Evolutionary conservation across 2,888 invertebrate genomes (phyloP).

Genomic region (Lycophotia porphyrea): DNA sequence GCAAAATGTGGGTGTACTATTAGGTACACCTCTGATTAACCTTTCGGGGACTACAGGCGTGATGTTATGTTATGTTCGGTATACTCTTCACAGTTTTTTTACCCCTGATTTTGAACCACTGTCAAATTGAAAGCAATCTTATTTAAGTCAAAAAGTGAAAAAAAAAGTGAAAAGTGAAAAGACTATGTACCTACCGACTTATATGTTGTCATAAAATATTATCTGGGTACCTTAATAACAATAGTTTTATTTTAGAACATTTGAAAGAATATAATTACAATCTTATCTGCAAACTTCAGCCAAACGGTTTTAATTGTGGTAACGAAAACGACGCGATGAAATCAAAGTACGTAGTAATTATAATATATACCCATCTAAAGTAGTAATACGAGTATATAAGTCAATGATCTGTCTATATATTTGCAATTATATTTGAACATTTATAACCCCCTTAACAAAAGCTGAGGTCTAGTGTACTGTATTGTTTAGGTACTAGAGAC

Average conservation of each 20-base stretch:
- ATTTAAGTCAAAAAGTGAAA: no score
- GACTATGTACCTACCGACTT: background rate
- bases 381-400: no score
- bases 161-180: no score
- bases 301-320: constrained; percentile 72
- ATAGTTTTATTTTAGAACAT: constrained; percentile 31
- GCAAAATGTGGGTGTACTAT: no score
- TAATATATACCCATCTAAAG: background rate
- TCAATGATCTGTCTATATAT: no score
- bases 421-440: background rate
- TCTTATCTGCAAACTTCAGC: constrained; percentile 77
- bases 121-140: no score
- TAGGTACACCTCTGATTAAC: no score
- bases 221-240: background rate
- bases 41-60: no score
- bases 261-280: constrained; percentile 39
- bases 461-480: background rate
- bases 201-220: background rate
- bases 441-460: background rate
- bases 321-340: background rate
- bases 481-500: background rate
- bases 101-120: no score
- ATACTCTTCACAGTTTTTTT: no score
- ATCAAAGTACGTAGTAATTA: background rate
- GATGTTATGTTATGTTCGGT: no score